These are phyloP conservation scores for Macrophya alboannulata DNA, from an alignment of 2,888 invertebrate genomes.

Conservation along the genomic window DNA sequence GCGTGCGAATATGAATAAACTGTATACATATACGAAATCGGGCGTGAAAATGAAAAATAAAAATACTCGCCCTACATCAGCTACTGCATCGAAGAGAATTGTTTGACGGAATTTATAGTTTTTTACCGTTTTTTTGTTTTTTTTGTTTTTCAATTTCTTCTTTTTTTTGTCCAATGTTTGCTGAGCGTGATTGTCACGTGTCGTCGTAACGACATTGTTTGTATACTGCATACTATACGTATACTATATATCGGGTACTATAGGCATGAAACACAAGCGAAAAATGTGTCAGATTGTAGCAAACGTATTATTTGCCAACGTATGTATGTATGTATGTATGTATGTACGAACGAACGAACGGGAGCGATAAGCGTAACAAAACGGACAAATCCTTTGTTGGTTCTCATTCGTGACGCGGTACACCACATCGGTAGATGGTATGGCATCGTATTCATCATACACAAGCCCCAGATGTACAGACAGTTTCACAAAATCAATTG, in stretches of 20 bases:
- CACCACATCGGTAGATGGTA: background rate
- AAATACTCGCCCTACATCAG: background rate
- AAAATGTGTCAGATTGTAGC: slow-evolving; percentile 21
- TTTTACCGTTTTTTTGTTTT: slow-evolving; percentile 1
- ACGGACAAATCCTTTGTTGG: slow-evolving; percentile 46
- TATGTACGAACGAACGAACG: slow-evolving; percentile 17
- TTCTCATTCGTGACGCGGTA: slow-evolving; percentile 40
- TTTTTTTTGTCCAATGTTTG: slow-evolving; percentile 37
- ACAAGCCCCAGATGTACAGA: background rate
- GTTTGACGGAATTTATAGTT: slow-evolving; percentile 1
- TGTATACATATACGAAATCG: background rate
- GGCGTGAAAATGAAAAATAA: background rate
- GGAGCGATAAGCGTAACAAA: slow-evolving; percentile 45
- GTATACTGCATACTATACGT: background rate
- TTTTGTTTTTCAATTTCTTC: background rate
- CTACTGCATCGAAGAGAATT: background rate
- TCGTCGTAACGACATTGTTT: slow-evolving; percentile 22
- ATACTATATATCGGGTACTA: background rate
- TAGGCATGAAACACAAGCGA: background rate
- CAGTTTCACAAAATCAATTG: background rate
- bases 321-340: background rate
- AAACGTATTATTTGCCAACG: no score
- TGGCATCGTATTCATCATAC: background rate
- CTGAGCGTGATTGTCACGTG: slow-evolving; percentile 43
- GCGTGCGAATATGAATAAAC: background rate